Percentiles rank a stretch among this genome's conserved stretches.
Conservation (phyloP, 2,888 invertebrate genomes). For the Lasioglossum villosulum region DNA sequence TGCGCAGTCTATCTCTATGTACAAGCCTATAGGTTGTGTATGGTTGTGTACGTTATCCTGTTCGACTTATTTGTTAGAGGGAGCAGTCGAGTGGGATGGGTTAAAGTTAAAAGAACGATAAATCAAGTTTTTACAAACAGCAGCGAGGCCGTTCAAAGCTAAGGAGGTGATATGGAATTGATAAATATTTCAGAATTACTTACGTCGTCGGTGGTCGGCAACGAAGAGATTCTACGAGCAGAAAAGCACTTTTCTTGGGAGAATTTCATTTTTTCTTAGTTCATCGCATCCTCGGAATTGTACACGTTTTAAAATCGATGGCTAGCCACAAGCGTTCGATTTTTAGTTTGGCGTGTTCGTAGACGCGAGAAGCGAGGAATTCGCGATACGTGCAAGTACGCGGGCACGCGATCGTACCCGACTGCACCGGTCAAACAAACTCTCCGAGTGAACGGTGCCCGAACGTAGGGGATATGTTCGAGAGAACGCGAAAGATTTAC, state of each 20-base stretch:
- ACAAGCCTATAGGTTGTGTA: too few relatives aligned
- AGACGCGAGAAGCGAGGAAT: neutral
- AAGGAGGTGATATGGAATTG: neutral
- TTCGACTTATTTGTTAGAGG: too few relatives aligned
- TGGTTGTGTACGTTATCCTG: too few relatives aligned
- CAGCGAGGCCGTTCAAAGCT: too few relatives aligned
- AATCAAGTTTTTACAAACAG: too few relatives aligned
- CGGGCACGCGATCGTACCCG: neutral
- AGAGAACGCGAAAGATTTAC: conserved; percentile 14
- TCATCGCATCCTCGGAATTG: neutral
- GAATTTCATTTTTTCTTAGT: neutral
- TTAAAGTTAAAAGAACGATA: too few relatives aligned
- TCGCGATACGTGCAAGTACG: neutral
- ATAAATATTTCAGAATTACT: neutral
- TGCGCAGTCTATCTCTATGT: too few relatives aligned
- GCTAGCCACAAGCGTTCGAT: conserved; percentile 82
- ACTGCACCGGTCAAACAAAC: neutral
- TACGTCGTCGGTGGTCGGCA: neutral
- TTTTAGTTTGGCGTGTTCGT: neutral
- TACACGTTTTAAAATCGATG: neutral
- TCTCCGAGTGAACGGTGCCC: conserved; percentile 7
- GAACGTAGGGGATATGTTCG: conserved; percentile 1
- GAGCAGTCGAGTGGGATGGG: too few relatives aligned
- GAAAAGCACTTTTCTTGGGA: neutral
- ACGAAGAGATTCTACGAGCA: neutral